These are phyloP conservation scores for Formicarius rufipectus DNA, from an alignment of 2,113 vertebrate species.

Conservation along the genomic window DNA sequence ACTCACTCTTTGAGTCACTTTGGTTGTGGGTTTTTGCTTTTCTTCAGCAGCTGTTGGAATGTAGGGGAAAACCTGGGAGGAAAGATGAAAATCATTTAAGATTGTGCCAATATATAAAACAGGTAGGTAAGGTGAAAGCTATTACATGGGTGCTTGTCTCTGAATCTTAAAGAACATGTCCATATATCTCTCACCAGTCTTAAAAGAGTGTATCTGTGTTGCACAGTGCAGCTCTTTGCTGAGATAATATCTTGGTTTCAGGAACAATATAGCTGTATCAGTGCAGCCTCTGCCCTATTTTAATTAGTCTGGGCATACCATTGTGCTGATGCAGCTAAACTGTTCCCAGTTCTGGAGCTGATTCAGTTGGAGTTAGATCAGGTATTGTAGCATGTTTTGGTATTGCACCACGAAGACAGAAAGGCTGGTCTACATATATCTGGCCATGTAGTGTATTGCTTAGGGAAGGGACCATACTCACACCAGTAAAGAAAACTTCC, in stretches of 20 bases:
- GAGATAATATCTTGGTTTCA: conserved; percentile 57
- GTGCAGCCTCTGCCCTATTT: conserved; percentile 55
- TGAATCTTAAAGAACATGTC: background rate
- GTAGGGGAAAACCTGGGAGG: background rate
- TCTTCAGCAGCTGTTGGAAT: background rate
- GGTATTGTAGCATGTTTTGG: conserved; percentile 22
- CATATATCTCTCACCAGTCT: background rate
- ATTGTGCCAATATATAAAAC: background rate
- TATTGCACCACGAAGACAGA: conserved; percentile 31
- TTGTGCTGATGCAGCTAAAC: conserved; percentile 48
- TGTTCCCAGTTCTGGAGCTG: conserved; percentile 36
- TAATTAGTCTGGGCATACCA: conserved; percentile 54
- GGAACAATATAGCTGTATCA: conserved; percentile 17
- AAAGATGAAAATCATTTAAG: background rate
- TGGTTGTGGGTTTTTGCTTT: background rate
- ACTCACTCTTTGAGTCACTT: background rate
- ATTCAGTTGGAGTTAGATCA: conserved; percentile 48
- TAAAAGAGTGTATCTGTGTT: background rate
- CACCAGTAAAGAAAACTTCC: background rate
- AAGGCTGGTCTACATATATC: conserved; percentile 25
- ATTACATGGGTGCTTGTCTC: background rate
- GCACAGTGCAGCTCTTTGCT: background rate
- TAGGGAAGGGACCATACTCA: background rate
- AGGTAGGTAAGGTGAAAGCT: conserved; percentile 5
- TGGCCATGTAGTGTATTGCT: background rate